Evolutionary conservation across 2,797 vertebrate species (phyloP), one percentile per base, ranked within the genome.

Genomic region (Esox masquinongy): DNA sequence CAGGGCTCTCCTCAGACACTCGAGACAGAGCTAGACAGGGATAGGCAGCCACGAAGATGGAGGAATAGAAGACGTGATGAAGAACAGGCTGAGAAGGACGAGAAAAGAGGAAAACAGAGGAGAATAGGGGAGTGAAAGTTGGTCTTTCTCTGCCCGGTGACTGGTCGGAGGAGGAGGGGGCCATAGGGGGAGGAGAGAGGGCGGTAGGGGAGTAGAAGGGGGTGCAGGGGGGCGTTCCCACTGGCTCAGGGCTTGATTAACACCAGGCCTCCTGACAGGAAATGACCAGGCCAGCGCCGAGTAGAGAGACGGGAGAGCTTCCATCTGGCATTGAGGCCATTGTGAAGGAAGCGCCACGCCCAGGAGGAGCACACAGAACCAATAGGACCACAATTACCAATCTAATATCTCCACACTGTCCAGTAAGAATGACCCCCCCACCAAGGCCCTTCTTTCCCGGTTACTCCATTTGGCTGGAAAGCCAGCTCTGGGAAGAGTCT

Each of bases 231-330:
- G 90, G 86, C 76, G 87, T 91, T 90, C 86, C 90, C 74, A 69
- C 77, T 91, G 89, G 89, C 92, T 92, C 88, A 72, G 82, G 66
- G 84, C 86, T 92, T 95, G 94, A 95, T 94, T 92, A 95, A 94
- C 93, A 94, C 91, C 94, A 94, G 94, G 90, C 92, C 86, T 92
- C 90, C 85, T 91, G 90, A 93, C 93, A 95, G 94, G 94, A 95
- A 95, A 94, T 94, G 93, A 94, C 93, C 94, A 89, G 93, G 93
- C 90, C 89, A 92, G 90, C 86, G 87, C 47, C 14, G 26, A 26
- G 50, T 87, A 75, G 78, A 93, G 89, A 87, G 84, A 90, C 85
- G 86, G 89, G 91, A 93, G 91, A 91, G 88, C 92, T 94, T 94
- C 93, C 94, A 94, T 94, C 92, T 94, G 93, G 90, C 90, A 89